Base-by-base conservation (phyloP, 2,113 vertebrate genomes). In the Silurus asotus region DNA sequence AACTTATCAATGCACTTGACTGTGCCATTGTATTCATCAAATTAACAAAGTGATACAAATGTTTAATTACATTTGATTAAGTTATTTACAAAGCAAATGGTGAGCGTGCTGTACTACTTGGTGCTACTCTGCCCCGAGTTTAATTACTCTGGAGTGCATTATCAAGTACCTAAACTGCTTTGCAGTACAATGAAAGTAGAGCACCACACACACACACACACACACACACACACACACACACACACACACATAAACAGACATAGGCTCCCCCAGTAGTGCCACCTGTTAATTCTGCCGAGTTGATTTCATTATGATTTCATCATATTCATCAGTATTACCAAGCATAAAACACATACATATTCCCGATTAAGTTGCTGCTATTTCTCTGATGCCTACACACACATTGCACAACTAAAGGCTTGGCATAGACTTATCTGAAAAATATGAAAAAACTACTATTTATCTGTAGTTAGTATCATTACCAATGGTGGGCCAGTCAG, bases 241-340 rank as follows among this genome's bases (percentile, higher is more conserved):
- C 56, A 81, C 58, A 49, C 19, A 1, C 25, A 13, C 64, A 82
- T 1, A 53, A 0, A 51, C 23, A 51, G 7, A 25, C 55, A 49
- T 37, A 37, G 48, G 53, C 19, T 9, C 7, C 56, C 20, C n/a
- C 11, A n/a, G 17, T 25, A 81, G 65, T 62, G 19, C 48, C 53
- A 20, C 65, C 45, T 20, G 64, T 6, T 17, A 65, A 48, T 65
- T 51, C 45, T 65, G 11, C 20, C 15, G 20, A 65, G 59, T 23
- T 81, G 19, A 81, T 81, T 65, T 65, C 80, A 49, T 81, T 81
- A 81, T 20, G 10, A 81, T 62, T 81, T 81, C 78, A 81, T 81
- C 78, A 81, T 62, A 81, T 62, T 56, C 23, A 74, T 58, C 67
- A 74, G 56, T 58, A 64, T 75, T 37, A 72, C 23, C 17, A 83